A percentile compares a stretch with the other conserved stretches of the same genome.
These are phyloP conservation scores for Chirona hameri DNA, from an alignment of 2,888 invertebrate genomes.

Conservation along the genomic window DNA sequence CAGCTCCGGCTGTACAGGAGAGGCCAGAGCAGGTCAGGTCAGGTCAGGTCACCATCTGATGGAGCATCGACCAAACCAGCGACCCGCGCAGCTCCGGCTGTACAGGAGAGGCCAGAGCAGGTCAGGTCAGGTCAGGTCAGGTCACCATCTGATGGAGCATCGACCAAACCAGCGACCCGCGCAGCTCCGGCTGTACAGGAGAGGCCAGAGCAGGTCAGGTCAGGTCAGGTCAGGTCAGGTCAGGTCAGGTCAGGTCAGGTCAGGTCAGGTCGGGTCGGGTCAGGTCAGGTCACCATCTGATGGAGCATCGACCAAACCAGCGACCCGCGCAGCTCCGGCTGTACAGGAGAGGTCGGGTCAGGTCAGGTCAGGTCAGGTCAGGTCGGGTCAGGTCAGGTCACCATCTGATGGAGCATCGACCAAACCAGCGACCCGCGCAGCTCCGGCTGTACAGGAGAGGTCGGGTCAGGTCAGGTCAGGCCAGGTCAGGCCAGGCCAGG, in stretches of 20 bases:
- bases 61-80: too few species aligned
- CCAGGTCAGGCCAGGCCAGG: neutral
- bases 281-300: conserved; percentile 45
- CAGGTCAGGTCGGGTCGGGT: too few species aligned
- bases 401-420: too few species aligned
- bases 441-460: neutral
- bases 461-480: neutral
- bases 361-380: neutral
- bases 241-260: too few species aligned
- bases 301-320: neutral
- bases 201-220: too few species aligned
- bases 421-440: too few species aligned
- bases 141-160: too few species aligned
- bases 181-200: too few species aligned
- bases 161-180: too few species aligned
- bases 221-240: conserved; percentile 60
- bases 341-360: neutral
- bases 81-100: neutral
- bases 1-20: neutral
- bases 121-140: neutral
- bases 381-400: too few species aligned
- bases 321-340: neutral
- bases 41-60: too few species aligned
- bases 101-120: neutral
- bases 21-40: neutral